These are phyloP conservation scores for Bubo blakistoni DNA, from an alignment of 2,113 vertebrate genomes.

Conservation along the genomic window DNA sequence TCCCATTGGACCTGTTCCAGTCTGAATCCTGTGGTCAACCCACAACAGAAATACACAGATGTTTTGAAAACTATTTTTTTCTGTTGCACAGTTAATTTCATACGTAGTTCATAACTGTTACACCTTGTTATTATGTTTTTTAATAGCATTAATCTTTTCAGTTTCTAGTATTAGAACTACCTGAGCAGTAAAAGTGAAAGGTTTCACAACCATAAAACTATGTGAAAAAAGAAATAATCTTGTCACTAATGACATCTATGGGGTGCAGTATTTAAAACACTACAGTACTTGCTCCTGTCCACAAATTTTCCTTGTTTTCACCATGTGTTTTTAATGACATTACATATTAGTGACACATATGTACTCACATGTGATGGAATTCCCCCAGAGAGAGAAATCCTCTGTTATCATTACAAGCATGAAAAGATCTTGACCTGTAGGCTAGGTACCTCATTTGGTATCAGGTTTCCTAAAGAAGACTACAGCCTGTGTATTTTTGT, in stretches of 20 bases:
- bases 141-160: neutral
- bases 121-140: neutral
- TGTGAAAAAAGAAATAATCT: neutral
- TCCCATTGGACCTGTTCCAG: neutral
- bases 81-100: neutral
- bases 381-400: neutral
- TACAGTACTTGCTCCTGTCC: neutral
- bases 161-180: neutral
- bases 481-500: neutral
- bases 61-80: neutral
- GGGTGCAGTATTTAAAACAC: neutral
- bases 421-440: neutral
- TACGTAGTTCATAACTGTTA: neutral
- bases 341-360: neutral
- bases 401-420: neutral
- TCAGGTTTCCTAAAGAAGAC: neutral
- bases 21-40: neutral
- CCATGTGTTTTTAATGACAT: neutral
- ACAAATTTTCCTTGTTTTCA: neutral
- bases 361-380: neutral
- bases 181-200: neutral
- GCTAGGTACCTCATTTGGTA: neutral
- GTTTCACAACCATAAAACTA: neutral
- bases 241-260: neutral
- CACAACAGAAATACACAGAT: neutral